Conservation (phyloP, 2,888 invertebrate species). For the Heliconius charithonia region DNA sequence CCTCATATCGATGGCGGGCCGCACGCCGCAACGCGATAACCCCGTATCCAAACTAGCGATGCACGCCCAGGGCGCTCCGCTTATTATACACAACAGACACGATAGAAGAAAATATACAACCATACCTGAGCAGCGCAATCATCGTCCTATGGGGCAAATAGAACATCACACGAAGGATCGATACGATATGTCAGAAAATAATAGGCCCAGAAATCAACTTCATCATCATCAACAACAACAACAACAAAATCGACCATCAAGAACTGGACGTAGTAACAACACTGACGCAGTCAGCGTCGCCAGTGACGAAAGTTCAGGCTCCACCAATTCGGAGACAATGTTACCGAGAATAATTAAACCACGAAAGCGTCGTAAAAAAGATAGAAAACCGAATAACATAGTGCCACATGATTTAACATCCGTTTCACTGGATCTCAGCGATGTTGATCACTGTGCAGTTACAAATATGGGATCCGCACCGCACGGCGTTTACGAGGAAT, state of each 20-base stretch:
- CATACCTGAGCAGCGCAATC: constrained; percentile 73
- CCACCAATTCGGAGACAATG: constrained; percentile 87
- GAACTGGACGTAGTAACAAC: constrained; percentile 81
- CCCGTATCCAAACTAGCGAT: constrained; percentile 90
- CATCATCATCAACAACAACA: constrained; percentile 63
- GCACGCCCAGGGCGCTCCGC: constrained; percentile 93
- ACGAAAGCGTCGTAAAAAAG: constrained; percentile 94
- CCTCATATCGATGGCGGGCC: constrained; percentile 90
- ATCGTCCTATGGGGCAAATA: constrained; percentile 65
- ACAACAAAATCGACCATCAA: constrained; percentile 71
- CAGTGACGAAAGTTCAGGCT: constrained; percentile 90
- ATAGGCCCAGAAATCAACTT: constrained; percentile 66
- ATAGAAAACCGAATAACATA: constrained; percentile 88
- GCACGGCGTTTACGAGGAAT: constrained; percentile 78
- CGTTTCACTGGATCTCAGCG: constrained; percentile 71
- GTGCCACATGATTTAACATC: constrained; percentile 74
- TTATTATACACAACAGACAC: constrained; percentile 88
- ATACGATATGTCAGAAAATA: constrained; percentile 71
- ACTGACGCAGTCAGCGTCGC: constrained; percentile 89
- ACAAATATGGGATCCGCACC: constrained; percentile 63
- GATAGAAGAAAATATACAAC: constrained; percentile 78
- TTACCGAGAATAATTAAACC: constrained; percentile 95
- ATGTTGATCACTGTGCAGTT: constrained; percentile 77
- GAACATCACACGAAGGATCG: constrained; percentile 68
- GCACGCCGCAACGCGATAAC: constrained; percentile 78